Percentiles rank a stretch among this genome's conserved stretches.
Evolutionary conservation across 2,888 invertebrate genomes (phyloP).

Genomic region (Acanthopleura granulata): DNA sequence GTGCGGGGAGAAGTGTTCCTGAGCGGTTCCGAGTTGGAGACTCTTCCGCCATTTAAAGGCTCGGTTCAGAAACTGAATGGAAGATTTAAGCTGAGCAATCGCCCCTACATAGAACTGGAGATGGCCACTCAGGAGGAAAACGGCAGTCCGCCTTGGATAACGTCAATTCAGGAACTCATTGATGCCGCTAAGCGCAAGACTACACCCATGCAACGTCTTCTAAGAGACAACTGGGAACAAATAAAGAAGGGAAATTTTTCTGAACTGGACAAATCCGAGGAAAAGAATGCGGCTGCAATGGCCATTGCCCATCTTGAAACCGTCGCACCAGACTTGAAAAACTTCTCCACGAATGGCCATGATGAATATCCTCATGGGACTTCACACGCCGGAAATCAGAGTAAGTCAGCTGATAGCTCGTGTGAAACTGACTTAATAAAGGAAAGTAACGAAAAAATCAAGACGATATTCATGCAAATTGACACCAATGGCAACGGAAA

Average conservation of each 20-base stretch:
- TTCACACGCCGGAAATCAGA: not conserved
- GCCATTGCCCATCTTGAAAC: not conserved
- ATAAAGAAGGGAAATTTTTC: not conserved
- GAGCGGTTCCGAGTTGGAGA: not conserved
- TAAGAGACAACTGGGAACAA: constrained; percentile 1
- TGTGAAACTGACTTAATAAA: not conserved
- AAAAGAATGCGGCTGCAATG: constrained; percentile 12
- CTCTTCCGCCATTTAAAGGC: constrained; percentile 19
- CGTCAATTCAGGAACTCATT: not conserved
- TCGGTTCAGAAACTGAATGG: constrained; percentile 17
- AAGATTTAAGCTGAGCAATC: constrained; percentile 32
- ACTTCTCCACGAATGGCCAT: not conserved
- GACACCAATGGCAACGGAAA: constrained; percentile 36
- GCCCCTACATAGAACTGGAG: constrained; percentile 32
- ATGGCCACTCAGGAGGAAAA: constrained; percentile 6
- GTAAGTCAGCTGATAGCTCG: not conserved
- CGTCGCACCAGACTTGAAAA: too few relatives aligned
- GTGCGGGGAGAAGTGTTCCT: not conserved
- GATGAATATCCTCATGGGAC: not conserved
- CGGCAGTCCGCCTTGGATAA: not conserved
- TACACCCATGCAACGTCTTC: not conserved
- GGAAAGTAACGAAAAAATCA: constrained; percentile 27
- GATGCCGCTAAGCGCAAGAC: not conserved
- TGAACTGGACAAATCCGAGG: constrained; percentile 2
- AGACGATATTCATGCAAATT: constrained; percentile 32